Conservation (phyloP, 2,113 vertebrate genomes). For the Xenotilapia leptura region DNA sequence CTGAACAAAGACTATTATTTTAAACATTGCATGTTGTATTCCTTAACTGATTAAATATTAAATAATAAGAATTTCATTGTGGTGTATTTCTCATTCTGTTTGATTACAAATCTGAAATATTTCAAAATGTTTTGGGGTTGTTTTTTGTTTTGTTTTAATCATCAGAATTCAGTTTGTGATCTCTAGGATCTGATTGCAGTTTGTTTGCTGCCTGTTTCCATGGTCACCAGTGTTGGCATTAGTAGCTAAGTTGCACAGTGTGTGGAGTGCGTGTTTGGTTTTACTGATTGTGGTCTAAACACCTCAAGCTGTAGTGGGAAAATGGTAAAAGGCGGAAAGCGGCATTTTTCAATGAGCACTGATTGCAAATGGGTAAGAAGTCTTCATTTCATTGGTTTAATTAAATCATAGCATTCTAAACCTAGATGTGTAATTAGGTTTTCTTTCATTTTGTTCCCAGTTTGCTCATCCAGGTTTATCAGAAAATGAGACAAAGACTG, state of each 20-base stretch:
- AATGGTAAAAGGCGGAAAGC: constrained; percentile 66
- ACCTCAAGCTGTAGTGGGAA: neutral
- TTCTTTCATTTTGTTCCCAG: constrained; percentile 14
- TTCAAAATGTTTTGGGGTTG: neutral
- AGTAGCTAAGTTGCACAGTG: neutral
- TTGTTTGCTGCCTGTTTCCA: constrained; percentile 45
- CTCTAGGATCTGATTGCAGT: constrained; percentile 23
- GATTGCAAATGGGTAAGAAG: constrained; percentile 74
- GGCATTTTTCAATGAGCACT: constrained; percentile 2
- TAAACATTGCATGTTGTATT: neutral
- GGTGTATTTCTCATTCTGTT: neutral
- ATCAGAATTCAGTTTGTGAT: neutral
- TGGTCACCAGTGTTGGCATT: constrained; percentile 39
- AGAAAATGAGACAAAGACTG: neutral
- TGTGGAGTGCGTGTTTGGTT: neutral
- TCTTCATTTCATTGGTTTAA: neutral
- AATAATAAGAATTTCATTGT: neutral
- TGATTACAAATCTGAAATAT: neutral
- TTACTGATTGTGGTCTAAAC: neutral
- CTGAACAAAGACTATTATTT: neutral
- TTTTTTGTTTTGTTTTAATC: neutral
- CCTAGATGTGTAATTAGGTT: neutral
- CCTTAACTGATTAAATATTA: neutral
- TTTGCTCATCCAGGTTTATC: constrained; percentile 49
- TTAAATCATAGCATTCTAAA: neutral